Percentiles rank a stretch among this genome's conserved stretches.
These are phyloP conservation scores for Phataginus tricuspis DNA, from an alignment of 2,797 vertebrate species.

Conservation along the genomic window DNA sequence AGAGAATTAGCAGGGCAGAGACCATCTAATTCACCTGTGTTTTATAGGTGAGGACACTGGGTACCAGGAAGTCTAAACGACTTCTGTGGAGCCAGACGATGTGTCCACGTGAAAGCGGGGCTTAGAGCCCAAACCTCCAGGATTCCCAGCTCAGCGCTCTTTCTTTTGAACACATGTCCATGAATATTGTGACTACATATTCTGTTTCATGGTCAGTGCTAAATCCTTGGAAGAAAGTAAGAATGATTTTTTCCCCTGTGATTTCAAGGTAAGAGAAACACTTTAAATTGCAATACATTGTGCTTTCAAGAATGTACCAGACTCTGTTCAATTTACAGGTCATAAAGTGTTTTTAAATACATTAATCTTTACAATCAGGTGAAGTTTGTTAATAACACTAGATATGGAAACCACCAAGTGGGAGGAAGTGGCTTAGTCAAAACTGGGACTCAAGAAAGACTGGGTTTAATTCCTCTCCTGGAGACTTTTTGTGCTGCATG, in stretches of 20 bases:
- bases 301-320: neutral
- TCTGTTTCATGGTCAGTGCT: conserved; percentile 22
- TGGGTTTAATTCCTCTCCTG: neutral
- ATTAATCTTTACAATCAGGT: neutral
- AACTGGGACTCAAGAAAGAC: neutral
- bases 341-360: neutral
- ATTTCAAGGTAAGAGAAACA: conserved; percentile 51
- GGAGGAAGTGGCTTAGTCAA: neutral
- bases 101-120: neutral
- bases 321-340: neutral
- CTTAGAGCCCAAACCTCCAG: neutral
- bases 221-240: conserved; percentile 26
- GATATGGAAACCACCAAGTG: neutral
- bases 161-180: neutral
- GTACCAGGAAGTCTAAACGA: neutral
- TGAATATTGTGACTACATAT: neutral
- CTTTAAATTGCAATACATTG: neutral
- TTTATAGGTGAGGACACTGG: conserved; percentile 19
- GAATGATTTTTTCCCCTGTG: neutral
- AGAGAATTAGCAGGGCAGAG: conserved; percentile 3
- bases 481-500: neutral
- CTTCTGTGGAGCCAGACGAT: neutral
- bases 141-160: neutral
- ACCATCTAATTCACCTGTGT: neutral
- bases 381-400: neutral